Conservation (phyloP, 2,113 vertebrate genomes). For the Excalfactoria chinensis region DNA sequence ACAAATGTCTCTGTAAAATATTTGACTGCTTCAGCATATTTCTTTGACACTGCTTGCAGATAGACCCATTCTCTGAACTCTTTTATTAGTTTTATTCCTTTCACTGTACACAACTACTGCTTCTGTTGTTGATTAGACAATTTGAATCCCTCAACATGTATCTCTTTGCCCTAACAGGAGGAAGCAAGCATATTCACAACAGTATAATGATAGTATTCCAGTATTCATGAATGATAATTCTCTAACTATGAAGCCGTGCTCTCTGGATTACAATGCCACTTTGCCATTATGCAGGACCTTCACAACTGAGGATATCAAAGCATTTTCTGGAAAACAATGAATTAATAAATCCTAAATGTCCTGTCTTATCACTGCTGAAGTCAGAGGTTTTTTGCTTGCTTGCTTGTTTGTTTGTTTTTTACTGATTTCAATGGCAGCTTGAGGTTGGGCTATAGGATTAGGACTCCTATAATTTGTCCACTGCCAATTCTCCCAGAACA, state of each 20-base stretch:
- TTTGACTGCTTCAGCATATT: not conserved
- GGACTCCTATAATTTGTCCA: conserved; percentile 4
- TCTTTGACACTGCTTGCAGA: not conserved
- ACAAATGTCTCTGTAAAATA: not conserved
- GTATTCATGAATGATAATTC: not conserved
- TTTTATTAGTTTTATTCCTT: not conserved
- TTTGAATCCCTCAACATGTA: not conserved
- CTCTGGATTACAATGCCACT: not conserved
- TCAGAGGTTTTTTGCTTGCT: not conserved
- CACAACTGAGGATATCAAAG: not conserved
- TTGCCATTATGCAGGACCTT: not conserved
- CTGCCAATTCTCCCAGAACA: not conserved
- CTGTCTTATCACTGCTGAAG: not conserved
- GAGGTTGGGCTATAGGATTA: not conserved
- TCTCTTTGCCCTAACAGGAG: not conserved
- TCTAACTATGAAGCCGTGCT: not conserved
- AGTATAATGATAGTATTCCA: not conserved
- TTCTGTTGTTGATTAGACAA: not conserved
- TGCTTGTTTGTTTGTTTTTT: not conserved
- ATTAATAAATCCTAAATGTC: not conserved
- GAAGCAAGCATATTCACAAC: not conserved
- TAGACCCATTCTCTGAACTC: rapidly evolving
- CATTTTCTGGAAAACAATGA: not conserved
- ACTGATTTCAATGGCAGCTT: conserved; percentile 27
- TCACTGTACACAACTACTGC: rapidly evolving